Evolutionary conservation across 1,140 invertebrate species (phyloP), one percentile per base, ranked within the genome.

Genomic region (Lucilia sericata): DNA sequence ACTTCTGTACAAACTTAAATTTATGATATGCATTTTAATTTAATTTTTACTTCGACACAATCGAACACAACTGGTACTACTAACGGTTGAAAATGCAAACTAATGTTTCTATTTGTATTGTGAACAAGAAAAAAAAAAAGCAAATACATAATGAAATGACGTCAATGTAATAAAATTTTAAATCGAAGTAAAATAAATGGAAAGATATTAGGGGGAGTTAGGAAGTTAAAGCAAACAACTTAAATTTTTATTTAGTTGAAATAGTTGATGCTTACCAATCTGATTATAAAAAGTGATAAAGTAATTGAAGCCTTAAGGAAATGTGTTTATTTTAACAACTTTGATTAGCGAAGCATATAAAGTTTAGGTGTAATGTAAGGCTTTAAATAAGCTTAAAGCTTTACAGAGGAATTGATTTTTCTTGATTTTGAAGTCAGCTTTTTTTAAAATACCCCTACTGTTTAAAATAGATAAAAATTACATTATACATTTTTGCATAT

Each of bases 11-110:
- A 2, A 42, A 8, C 42, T 42, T 10, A 0, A 70, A 70, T 2
- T 19, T 19, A 19, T 70, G 65, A 70, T 19, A 25, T 70, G 65
- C 65, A 70, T 70, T 70, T 70, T 70, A 70, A 70, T 70, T 70
- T 19, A 70, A 60, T 21, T 21, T 70, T 70, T 65, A 65, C 13
- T 65, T 65, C 17, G n/a, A 65, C 5, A 70, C 42, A 42, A 42
- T 42, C 5, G 7, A 42, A 10, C 42, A 42, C 42, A 30, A 30
- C 25, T 30, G 2, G 10, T 42, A 42, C 42, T 42, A 8, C 42
- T 42, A 70, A 70, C 19, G 17, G 17, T 70, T 70, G 65, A 70
- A 70, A 70, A 19, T 19, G 65, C 65, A 70, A 70, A 70, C 65
- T 19, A 70, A 70, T 70, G 65, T 21, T 70, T 70, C 65, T 19